Evolutionary conservation across 2,888 invertebrate genomes (phyloP), one percentile per base, ranked within the genome.

Genomic region (Calameuta idolon): DNA sequence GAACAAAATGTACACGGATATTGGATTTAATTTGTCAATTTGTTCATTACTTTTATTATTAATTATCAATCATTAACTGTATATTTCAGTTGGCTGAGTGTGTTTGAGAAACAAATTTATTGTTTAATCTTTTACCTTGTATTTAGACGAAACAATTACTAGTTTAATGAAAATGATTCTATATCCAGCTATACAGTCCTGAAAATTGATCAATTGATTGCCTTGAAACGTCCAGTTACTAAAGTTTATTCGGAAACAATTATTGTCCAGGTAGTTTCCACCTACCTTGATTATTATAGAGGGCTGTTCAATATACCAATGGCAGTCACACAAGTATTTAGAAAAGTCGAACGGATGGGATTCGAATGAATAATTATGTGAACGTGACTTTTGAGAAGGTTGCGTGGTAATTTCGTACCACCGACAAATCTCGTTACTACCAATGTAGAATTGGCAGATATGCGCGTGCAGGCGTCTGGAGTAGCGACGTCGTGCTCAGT

Each of bases 401-500:
- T 55, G 23, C 23, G 9, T 15, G 55, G 23, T 55, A 55, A 55
- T 23, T 55, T 55, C 9, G 23, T 23, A 55, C 23, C 55, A 55
- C 23, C 55, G 9, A 23, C 23, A 55, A 55, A 55, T 55, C 55
- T 55, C 23, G 55, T 23, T 23, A 9, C 55, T 15, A 55, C 55
- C 55, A 23, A 55, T 23, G 2, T 55, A 55, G 55, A 55, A 55
- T 55, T 23, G 55, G 40, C 40, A 40, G 23, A 9, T 55, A 23
- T 55, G 55, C 55, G 9, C 55, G 55, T 23, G 55, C 2, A 23
- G 55, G 23, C 55, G 55, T 55, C 55, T 9, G 5, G 55, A 55
- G 55, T 9, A 55, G 23, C 55, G 55, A 55, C 55, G 23, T 55
- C 35, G 73, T 74, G 71, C 81, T 82, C 89, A 90, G 90, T 90